Evolutionary conservation across 2,113 vertebrate genomes (phyloP), one percentile per base, ranked within the genome.

Genomic region (Oxyura jamaicensis): DNA sequence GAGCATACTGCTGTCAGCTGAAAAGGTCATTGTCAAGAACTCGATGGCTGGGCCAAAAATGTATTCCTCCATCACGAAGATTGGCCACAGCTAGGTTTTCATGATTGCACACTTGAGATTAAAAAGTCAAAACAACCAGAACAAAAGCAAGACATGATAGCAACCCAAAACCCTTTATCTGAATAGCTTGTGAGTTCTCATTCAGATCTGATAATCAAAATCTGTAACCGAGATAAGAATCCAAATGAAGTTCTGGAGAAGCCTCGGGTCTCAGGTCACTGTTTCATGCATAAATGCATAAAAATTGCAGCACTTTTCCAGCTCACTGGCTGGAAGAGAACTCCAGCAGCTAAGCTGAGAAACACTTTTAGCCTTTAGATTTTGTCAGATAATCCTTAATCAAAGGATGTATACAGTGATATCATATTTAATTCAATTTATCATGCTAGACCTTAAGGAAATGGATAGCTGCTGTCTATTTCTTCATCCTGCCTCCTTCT

Each of bases 351-450:
- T 84, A 85, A 94, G 46, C 29, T 82, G 56, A 91, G 76, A 53
- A 96, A 71, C 10, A 31, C 26, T 71, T 92, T 50, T 59, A 89
- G 67, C 59, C 52, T 56, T 53, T 79, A 88, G 48, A 78, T 93
- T 93, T 91, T 67, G 66, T 92, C 66, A 91, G 56, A 74, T 95
- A 92, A 94, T 81, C 73, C 68, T 91, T 93, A 92, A 96, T 91
- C 91, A 89, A 72, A 86, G 19, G 71, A 53, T 52, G 52, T 53
- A 82, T 39, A 41, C 46, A 79, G 62, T 20, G n/a, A 31, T 83
- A 78, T 8, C 53, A 83, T 79, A 80, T 90, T 66, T 82, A 73
- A 93, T 74, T 91, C 23, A 41, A 11, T 85, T 83, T 94, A 23
- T 74, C 67, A 39, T 74, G 50, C 62, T 69, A 68, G 35, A 25